These are phyloP conservation scores for Venustoraphidia nigricollis DNA, from an alignment of 2,888 invertebrate genomes.

Conservation along the genomic window DNA sequence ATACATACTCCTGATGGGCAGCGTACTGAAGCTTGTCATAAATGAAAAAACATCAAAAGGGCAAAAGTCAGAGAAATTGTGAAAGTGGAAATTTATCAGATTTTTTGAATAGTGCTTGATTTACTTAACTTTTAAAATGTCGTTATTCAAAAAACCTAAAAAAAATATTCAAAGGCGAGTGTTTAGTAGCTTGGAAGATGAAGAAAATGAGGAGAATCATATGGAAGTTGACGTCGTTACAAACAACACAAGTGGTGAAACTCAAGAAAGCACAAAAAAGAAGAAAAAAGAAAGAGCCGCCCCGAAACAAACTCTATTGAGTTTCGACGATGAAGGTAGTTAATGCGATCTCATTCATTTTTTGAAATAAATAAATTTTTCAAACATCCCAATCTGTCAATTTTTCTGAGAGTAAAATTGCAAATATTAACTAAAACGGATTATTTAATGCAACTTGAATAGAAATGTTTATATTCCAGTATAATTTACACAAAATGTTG, in stretches of 20 bases:
- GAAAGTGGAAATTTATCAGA: no score
- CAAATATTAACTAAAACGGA: no score
- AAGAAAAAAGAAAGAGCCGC: conserved; percentile 21
- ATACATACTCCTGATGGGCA: no score
- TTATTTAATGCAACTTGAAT: no score
- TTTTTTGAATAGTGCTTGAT: no score
- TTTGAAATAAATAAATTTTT: background rate
- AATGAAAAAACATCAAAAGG: no score
- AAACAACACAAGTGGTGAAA: conserved; percentile 14
- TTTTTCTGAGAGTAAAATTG: no score
- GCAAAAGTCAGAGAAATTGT: no score
- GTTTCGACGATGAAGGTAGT: conserved; percentile 64
- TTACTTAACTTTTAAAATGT: conserved; percentile 35
- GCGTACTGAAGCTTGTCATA: no score
- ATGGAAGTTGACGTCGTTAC: conserved; percentile 25
- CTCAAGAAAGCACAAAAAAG: conserved; percentile 17
- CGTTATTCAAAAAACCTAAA: conserved; percentile 75
- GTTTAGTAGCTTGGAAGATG: conserved; percentile 50
- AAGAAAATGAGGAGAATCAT: conserved; percentile 39
- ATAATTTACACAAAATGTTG: no score
- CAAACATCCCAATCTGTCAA: no score
- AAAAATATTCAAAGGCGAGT: conserved; percentile 66
- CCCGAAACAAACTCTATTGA: conserved; percentile 47
- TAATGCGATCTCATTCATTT: conserved; percentile 10
- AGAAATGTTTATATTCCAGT: no score